Evolutionary conservation across 2,797 vertebrate genomes (phyloP), one percentile per base, ranked within the genome.

Genomic region (Novumbra hubbsi): DNA sequence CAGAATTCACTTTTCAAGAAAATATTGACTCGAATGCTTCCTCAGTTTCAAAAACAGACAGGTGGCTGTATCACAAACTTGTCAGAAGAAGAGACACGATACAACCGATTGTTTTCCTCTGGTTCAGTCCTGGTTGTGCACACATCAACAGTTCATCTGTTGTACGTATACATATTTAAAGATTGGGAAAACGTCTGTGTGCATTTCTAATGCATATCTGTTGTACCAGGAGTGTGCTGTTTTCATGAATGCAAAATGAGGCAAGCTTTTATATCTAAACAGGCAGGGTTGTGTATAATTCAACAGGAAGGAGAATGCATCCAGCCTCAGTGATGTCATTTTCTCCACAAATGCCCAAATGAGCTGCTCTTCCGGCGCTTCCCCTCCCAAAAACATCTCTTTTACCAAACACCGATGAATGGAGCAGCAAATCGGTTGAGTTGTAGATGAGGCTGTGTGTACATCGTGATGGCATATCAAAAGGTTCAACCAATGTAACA

Each of bases 161-260:
- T 87, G 85, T 76, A 73, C 75, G 71, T 82, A 79, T 84, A 60
- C 81, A 79, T 78, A 73, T 84, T 82, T 84, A 38, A 78, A 77
- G 69, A 55, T 65, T 19, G 66, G 69, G 81, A 63, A 73, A 72
- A 64, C 74, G 50, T 62, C 62, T 14, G 73, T 60, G 57, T 77
- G 80, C 71, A 50, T 78, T 72, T 79, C 63, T 75, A 64, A 76
- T 79, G 74, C 75, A 45, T 74, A 74, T 80, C 88, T 84, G 64
- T 62, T 24, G 78, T 83, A 80, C 84, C 85, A 87, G 77, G 84
- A 84, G 81, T 45, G 72, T 72, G 83, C 75, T 74, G 77, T 76
- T 76, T 76, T 84, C 81, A 80, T 83, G 81, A 84, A 87, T 86
- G 79, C 45, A 76, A 86, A 86, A 88, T 76, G 79, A 86, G 81